A percentile compares a stretch with the other conserved stretches of the same genome.
These are phyloP conservation scores for Eulemur albifrons DNA, from an alignment of 2,797 vertebrate genomes.

Conservation along the genomic window DNA sequence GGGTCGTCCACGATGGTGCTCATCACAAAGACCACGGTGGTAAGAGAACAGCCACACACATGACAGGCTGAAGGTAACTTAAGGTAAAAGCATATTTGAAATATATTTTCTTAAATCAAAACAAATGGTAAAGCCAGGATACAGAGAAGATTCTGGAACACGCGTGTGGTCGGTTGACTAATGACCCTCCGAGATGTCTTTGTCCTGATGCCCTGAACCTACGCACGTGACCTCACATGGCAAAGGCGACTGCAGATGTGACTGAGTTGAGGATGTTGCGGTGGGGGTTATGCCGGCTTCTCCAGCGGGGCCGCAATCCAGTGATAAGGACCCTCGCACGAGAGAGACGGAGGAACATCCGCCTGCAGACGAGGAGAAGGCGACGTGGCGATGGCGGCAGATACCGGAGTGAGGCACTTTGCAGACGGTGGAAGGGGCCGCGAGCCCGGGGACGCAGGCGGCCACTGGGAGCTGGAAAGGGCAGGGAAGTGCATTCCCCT, in stretches of 20 bases:
- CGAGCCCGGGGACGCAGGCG: no score
- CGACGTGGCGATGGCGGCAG: neutral
- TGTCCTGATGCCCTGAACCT: neutral
- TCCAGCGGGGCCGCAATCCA: no score
- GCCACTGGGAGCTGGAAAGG: neutral
- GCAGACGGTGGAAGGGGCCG: neutral
- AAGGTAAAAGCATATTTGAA: neutral
- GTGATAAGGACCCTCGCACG: neutral
- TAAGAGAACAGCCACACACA: neutral
- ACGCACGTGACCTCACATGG: neutral
- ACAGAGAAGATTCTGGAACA: neutral
- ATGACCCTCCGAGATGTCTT: neutral
- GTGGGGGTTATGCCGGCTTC: neutral
- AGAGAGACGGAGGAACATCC: neutral
- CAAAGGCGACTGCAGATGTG: neutral
- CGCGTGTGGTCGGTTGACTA: neutral
- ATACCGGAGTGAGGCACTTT: neutral
- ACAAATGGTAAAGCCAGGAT: neutral
- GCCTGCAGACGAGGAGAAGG: no score
- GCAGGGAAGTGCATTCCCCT: neutral
- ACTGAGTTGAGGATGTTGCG: neutral
- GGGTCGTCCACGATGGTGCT: neutral
- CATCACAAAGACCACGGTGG: neutral
- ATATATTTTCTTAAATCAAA: neutral
- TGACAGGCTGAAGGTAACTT: neutral